Percentiles rank a stretch among this genome's conserved stretches.
Conservation (phyloP, 2,113 vertebrate species). For the Andinoacara biseriatus region DNA sequence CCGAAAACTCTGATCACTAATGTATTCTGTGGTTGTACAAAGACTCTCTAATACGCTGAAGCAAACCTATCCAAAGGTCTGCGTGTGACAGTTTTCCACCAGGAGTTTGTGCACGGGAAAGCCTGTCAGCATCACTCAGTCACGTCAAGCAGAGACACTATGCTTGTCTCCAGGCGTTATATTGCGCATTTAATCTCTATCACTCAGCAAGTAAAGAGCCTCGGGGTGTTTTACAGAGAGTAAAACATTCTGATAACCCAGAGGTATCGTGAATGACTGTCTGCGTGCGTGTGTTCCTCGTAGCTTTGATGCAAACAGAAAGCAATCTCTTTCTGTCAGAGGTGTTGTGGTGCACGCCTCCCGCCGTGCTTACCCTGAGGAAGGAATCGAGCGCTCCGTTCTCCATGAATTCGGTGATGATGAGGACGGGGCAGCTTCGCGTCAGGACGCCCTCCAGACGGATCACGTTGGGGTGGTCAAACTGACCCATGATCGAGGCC, state of each 20-base stretch:
- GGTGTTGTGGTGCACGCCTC: constrained; percentile 8
- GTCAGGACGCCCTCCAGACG: constrained; percentile 97
- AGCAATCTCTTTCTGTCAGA: constrained; percentile 52
- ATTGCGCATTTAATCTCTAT: constrained; percentile 74
- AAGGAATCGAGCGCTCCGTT: constrained; percentile 97
- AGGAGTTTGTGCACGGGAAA: constrained; percentile 53
- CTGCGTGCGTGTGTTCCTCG: constrained; percentile 44
- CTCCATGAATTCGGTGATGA: constrained; percentile 99
- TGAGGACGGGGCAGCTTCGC: constrained; percentile 96
- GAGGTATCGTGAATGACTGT: constrained; percentile 52
- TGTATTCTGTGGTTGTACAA: constrained; percentile 53
- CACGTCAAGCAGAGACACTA: constrained; percentile 56
- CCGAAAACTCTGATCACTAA: constrained; percentile 53
- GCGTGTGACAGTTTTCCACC: constrained; percentile 60
- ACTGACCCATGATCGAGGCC: constrained; percentile 99
- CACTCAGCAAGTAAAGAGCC: constrained; percentile 65
- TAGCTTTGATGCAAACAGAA: constrained; percentile 53
- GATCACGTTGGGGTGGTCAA: constrained; percentile 99
- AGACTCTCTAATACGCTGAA: constrained; percentile 45
- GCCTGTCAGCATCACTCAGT: constrained; percentile 73
- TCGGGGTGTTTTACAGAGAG: constrained; percentile 66
- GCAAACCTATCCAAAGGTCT: constrained; percentile 61
- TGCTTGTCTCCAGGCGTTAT: constrained; percentile 66
- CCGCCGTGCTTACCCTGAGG: constrained; percentile 87
- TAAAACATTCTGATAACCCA: constrained; percentile 65